Evolutionary conservation across 2,113 vertebrate genomes (phyloP).

Genomic region (Smithornis capensis): DNA sequence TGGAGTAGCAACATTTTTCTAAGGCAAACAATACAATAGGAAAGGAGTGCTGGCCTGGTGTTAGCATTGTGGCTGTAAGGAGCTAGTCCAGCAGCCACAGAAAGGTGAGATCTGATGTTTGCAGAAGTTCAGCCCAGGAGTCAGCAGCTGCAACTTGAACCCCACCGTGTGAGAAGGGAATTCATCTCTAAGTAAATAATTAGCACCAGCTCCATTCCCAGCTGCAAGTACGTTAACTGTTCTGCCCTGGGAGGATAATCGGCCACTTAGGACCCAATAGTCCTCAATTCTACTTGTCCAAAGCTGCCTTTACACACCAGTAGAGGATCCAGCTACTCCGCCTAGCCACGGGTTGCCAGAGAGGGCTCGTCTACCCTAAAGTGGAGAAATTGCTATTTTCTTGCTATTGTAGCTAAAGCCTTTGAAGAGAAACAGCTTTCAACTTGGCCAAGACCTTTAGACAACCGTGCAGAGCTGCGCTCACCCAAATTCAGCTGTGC

Average conservation of each 20-base stretch:
- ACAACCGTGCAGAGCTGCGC: neutral
- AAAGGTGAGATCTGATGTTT: neutral
- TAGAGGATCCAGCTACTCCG: neutral
- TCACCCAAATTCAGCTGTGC: slow-evolving; percentile 13
- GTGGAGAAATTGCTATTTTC: neutral
- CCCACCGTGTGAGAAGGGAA: neutral
- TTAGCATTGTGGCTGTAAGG: neutral
- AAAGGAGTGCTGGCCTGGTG: neutral
- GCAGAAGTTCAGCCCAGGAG: neutral
- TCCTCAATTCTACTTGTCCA: neutral
- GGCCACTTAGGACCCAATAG: neutral
- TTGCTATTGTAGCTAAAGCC: neutral
- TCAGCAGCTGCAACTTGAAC: neutral
- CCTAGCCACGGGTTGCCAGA: neutral
- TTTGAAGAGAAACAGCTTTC: neutral
- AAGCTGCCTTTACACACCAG: neutral
- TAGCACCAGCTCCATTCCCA: neutral
- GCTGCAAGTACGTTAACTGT: neutral
- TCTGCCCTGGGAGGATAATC: neutral
- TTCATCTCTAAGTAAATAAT: slow-evolving; percentile 7
- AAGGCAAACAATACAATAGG: neutral
- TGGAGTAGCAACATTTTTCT: neutral
- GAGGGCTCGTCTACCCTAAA: neutral
- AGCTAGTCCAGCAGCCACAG: neutral
- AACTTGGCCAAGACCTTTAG: neutral